Evolutionary conservation across 2,113 vertebrate species (phyloP).

Genomic region (Cathartes aura): DNA sequence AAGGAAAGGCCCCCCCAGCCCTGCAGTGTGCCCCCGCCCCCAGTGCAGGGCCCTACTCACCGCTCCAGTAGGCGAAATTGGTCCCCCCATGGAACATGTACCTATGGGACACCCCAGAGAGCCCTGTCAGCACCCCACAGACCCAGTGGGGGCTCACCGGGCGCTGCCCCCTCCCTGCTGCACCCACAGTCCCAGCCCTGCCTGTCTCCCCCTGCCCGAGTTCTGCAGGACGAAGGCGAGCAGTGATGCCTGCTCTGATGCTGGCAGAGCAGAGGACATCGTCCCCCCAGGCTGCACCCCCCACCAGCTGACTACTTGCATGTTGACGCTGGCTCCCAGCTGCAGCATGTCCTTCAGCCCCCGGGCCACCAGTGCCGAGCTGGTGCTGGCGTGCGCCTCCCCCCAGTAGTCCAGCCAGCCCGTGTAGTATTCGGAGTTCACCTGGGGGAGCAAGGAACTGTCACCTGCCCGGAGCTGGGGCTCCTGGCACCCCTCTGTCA

Average conservation of each 20-base stretch:
- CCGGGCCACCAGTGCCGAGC: slow-evolving; percentile 71
- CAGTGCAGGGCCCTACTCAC: slow-evolving; percentile 71
- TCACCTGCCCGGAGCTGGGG: not conserved
- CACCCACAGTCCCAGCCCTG: not conserved
- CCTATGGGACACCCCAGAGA: slow-evolving; percentile 73
- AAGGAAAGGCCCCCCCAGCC: not conserved
- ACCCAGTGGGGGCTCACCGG: not conserved
- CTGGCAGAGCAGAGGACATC: not conserved
- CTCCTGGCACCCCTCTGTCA: not conserved
- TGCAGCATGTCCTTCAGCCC: slow-evolving; percentile 85
- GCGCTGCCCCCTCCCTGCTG: not conserved
- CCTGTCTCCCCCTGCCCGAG: not conserved
- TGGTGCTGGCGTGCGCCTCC: slow-evolving; percentile 79
- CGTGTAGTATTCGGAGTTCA: slow-evolving; percentile 97
- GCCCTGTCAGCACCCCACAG: not conserved
- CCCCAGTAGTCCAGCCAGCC: slow-evolving; percentile 99
- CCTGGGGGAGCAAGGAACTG: slow-evolving; percentile 72
- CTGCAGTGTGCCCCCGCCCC: rapidly evolving
- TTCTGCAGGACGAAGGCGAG: not conserved
- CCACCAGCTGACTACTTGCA: slow-evolving; percentile 74
- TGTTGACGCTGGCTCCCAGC: slow-evolving; percentile 94
- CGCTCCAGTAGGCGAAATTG: slow-evolving; percentile 97
- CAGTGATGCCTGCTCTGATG: not conserved
- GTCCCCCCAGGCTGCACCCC: not conserved
- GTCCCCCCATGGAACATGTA: slow-evolving; percentile 99